Conservation (phyloP, 2,888 invertebrate genomes). For the Callyntrura guangdongensis region DNA sequence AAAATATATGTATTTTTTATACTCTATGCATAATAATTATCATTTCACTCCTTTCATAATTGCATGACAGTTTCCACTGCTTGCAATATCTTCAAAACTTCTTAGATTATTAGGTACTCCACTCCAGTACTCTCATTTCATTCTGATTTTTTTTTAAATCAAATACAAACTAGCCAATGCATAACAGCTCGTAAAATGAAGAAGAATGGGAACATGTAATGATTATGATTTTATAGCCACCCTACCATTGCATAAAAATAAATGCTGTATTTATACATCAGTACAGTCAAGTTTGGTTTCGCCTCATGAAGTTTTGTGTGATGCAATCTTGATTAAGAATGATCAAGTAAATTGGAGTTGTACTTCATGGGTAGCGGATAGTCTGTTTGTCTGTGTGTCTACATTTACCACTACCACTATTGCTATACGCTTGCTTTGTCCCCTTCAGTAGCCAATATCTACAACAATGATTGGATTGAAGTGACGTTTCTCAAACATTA, state of each 20-base stretch:
- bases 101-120: too few species aligned
- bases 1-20: neutral
- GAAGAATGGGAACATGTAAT: neutral
- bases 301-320: neutral
- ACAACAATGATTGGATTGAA: too few species aligned
- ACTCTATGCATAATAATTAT: neutral
- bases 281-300: slow-evolving; percentile 31
- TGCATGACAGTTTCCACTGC: neutral
- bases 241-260: neutral
- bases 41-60: neutral
- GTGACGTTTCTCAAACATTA: neutral
- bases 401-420: too few species aligned
- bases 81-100: too few species aligned
- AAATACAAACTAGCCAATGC: neutral
- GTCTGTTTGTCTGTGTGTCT: neutral
- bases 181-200: neutral
- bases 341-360: neutral
- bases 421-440: neutral
- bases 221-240: neutral
- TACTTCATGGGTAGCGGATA: neutral
- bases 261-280: neutral
- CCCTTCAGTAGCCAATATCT: too few species aligned
- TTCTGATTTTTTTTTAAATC: slow-evolving; percentile 3
- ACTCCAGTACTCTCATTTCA: too few species aligned
- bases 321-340: slow-evolving; percentile 22